Base-by-base conservation (phyloP, 30 jellyfish, hydroid and myxozoan genomes). In the Catostylus mosaicus region DNA sequence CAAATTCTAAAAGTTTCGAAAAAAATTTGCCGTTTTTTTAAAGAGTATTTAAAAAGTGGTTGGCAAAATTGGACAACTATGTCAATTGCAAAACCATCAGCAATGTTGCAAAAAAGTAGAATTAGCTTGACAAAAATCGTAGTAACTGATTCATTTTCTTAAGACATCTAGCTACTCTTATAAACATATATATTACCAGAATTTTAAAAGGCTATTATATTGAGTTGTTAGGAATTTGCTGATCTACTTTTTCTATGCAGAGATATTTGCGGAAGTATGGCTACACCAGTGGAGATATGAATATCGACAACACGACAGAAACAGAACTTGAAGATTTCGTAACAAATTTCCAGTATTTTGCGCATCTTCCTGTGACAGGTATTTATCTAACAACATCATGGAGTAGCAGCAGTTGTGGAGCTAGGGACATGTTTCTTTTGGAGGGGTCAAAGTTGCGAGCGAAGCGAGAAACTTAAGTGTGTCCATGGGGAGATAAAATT, bases 301-400 rank as follows among this genome's bases (percentile, higher is more conserved):
- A 23, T 35, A 37, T 6, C 20, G 80, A n/a, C 14, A 48, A 2
- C 0, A 64, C 29, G 32, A 51, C 73, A 27, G 85, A 56, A 30
- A 18, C 50, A 0, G 18, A 24, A 1, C 6, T 74, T 1, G 38
- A 51, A 57, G 8, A 29, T 18, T 3, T 35, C 22, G 14, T 74
- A 29, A 74, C 29, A 34, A 32, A 51, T 45, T 74, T 74, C 34
- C 85, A 74, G 59, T 51, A 74, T 54, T 74, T 22, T 31, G 73
- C 85, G 29, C 37, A 51, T 14, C 50, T 74, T 34, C 85, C 85
- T 36, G 2, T 74, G 0, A 74, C 85, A 47, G 85, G 85, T 74
- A 50, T 8, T 3, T 10, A 50, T 5, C 2, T 50, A 10, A 50
- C 11, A 5, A 40, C 54, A 40, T 14, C 7, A 40, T 40, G 11